Conservation (phyloP, 2,888 invertebrate genomes). For the Scrobipalpa atriplicella region DNA sequence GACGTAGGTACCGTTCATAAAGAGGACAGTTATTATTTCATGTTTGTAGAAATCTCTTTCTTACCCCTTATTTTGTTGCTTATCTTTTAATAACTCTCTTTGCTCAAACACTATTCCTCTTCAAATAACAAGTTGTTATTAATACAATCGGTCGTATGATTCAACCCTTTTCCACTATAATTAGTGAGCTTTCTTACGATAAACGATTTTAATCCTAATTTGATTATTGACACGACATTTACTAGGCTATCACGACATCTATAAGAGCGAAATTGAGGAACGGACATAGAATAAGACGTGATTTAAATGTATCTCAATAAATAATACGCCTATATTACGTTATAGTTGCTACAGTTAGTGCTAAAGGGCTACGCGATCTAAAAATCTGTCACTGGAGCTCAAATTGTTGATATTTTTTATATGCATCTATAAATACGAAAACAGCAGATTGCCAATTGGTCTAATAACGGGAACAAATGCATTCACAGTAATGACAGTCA, state of each 20-base stretch:
- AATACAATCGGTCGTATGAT: conserved; percentile 16
- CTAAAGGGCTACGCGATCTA: conserved; percentile 40
- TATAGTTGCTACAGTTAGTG: conserved; percentile 49
- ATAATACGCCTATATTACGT: conserved; percentile 65
- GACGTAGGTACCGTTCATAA: too few relatives aligned
- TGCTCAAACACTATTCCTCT: too few relatives aligned
- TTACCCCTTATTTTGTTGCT: too few relatives aligned
- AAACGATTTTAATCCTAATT: conserved; percentile 50
- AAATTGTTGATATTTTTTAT: background rate
- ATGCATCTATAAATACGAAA: background rate
- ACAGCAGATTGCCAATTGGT: too few relatives aligned
- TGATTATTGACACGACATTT: conserved; percentile 74
- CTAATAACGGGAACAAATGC: too few relatives aligned
- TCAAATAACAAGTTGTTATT: background rate
- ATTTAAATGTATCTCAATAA: conserved; percentile 57
- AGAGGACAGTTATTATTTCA: too few relatives aligned
- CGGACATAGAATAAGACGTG: conserved; percentile 78
- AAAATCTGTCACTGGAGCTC: conserved; percentile 12
- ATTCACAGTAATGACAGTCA: too few relatives aligned
- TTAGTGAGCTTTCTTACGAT: conserved; percentile 75
- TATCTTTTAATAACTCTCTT: background rate
- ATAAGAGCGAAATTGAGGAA: conserved; percentile 81
- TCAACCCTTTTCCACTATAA: conserved; percentile 43
- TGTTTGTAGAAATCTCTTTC: too few relatives aligned
- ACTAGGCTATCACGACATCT: conserved; percentile 81